Evolutionary conservation across 2,113 vertebrate genomes (phyloP), one percentile per base, ranked within the genome.

Genomic region (Morone chrysops): DNA sequence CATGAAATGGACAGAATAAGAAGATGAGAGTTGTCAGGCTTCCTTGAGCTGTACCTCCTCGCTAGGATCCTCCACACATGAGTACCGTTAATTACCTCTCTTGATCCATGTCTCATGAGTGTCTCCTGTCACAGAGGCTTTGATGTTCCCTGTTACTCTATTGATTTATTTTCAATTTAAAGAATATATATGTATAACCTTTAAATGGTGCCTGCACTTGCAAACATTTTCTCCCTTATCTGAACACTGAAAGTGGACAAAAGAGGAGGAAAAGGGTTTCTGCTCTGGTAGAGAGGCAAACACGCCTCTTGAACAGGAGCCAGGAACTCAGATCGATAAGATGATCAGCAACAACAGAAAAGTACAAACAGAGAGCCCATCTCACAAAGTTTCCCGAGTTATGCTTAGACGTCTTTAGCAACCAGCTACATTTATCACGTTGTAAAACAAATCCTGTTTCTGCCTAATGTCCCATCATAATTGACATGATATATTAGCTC

Each of bases 21-120:
- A 83, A 77, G 82, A 89, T 36, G 84, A 82, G 77, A 76, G 72
- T 56, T 87, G 92, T 94, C 88, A 91, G 81, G 66, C 40, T 66
- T 85, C 45, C 13, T 80, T 66, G 67, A 84, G 78, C 22, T n/a
- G 16, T 18, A 22, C 14, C 14, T 62, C 67, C 60, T 74, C 51
- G 47, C 61, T 47, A 67, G 66, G n/a, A 82, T 92, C 68, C 69
- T 87, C 69, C 51, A 66, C 54, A 57, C 60, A 87, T 0, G 48
- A 87, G 76, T 20, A 9, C 80, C 71, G 20, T 78, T 78, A 70
- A 87, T 77, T 75, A 68, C 82, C 6, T 53, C 56, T 61, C 65
- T n/a, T 38, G 78, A 43, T 75, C 65, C 84, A 65, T 13, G 74
- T 79, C 41, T 81, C 48, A 75, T 18, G 47, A 61, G 57, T 54